Base-by-base conservation (phyloP, 2,888 invertebrate genomes). In the Oscheius sp. region DNA sequence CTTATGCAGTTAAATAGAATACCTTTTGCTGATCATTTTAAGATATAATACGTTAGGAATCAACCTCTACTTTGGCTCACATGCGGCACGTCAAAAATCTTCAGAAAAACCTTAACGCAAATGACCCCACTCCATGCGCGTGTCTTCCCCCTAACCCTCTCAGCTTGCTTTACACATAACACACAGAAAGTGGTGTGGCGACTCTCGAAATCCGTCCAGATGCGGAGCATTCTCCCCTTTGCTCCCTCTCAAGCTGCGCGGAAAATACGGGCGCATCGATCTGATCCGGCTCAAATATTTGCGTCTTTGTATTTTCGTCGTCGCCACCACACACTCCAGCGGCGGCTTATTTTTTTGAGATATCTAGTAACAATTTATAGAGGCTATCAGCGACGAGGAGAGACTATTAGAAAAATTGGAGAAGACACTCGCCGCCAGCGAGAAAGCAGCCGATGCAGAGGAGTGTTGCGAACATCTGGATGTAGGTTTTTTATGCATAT, bases 391-490 rank as follows among this genome's bases (percentile, higher is more conserved):
- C 32, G 70, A 67, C 49, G 67, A 67, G n/a, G 70, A 73, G 41
- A 64, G 70, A 2, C 50, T 70, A n/a, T 44, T 73, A 14, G 68
- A 70, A 14, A 65, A 70, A 22, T 38, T 73, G 50, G 70, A 73
- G 61, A 67, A 68, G 44, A 51, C 54, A 17, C 32, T 69, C 5
- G 65, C 22, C 24, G 69, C 50, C 24, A 57, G 57, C 28, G 69
- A 69, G 28, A 45, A 12, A 2, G 69, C 69, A 32, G 51, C 65
- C 45, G 95, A 95, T 88, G 93, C 94, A 1, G 94, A 95, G 88
- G 94, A 94, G 88, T 91, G 94, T 75, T 92, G 93, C 36, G 94
- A 94, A 86, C 92, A 93, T 86, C 90, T 94, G 45, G 93, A 93
- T 87, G 92, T 92, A 38, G 69, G 74, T 71, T 38, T 32, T 30